Conservation (phyloP, 2,797 vertebrate genomes). For the Argyrosomus regius region DNA sequence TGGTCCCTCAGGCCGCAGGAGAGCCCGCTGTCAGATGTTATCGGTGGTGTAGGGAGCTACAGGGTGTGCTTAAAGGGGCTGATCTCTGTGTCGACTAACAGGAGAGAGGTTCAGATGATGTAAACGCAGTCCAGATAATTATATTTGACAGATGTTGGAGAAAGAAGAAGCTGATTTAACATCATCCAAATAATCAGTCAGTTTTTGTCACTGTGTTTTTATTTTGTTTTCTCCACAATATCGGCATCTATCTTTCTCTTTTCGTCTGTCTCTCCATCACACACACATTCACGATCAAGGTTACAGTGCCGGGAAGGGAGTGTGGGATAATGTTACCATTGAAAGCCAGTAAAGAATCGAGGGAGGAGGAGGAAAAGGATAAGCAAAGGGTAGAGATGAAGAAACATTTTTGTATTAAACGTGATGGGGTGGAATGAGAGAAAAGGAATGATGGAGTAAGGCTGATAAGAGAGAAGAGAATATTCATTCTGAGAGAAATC, state of each 20-base stretch:
- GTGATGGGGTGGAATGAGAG: background rate
- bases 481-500: background rate
- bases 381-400: background rate
- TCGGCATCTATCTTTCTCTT: background rate
- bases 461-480: background rate
- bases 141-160: background rate
- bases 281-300: background rate
- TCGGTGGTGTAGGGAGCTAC: conserved; percentile 36
- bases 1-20: conserved; percentile 21
- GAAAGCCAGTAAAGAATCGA: background rate
- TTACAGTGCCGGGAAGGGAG: conserved; percentile 14
- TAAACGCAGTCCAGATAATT: background rate
- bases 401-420: background rate
- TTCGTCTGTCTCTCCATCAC: background rate
- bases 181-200: background rate
- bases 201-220: background rate
- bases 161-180: background rate
- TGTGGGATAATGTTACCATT: background rate
- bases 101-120: background rate
- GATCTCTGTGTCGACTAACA: conserved; percentile 6
- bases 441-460: background rate
- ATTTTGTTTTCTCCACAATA: background rate
- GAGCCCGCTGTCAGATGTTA: conserved; percentile 55
- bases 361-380: background rate
- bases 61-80: conserved; percentile 22